A percentile compares a stretch with the other conserved stretches of the same genome.
phyloP scores from a whole-genome alignment of 2,797 vertebrate genomes.

The Phataginus tricuspis region DNA sequence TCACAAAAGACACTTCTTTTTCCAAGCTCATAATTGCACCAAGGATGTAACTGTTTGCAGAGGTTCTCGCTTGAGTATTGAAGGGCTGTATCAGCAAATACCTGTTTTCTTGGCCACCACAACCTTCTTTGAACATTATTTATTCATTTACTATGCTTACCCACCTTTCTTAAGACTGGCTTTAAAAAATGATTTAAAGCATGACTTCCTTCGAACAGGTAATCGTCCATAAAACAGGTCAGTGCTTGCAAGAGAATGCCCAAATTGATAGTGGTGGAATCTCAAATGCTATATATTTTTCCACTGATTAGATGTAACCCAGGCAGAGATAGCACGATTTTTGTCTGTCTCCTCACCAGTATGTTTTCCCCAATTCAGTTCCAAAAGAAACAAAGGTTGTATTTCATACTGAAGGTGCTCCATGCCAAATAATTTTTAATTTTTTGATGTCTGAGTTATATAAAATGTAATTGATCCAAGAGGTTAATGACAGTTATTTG shows the following conservation, averaged over 20 bases:
- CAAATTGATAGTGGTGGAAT: constrained; percentile 12
- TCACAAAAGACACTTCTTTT: constrained; percentile 44
- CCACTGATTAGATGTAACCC: not conserved
- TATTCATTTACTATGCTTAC: constrained; percentile 50
- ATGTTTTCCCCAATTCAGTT: not conserved
- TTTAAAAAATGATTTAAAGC: constrained; percentile 62
- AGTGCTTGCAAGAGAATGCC: constrained; percentile 37
- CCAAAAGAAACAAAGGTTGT: not conserved
- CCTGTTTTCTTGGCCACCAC: constrained; percentile 33
- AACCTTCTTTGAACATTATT: constrained; percentile 63
- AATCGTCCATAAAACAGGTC: constrained; percentile 36
- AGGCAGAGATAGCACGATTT: not conserved
- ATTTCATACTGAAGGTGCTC: not conserved
- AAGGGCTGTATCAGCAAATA: constrained; percentile 40
- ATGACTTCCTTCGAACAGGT: constrained; percentile 43
- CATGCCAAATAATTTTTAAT: not conserved
- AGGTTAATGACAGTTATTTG: constrained; percentile 31
- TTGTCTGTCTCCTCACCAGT: not conserved
- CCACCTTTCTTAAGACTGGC: constrained; percentile 32
- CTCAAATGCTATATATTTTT: not conserved
- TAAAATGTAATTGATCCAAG: constrained; percentile 23
- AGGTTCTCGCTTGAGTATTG: not conserved
- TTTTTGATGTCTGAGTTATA: not conserved
- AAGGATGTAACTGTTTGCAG: not conserved
- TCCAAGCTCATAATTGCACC: not conserved